Conservation (phyloP, 2,888 invertebrate species). For the Odontothrips loti region DNA sequence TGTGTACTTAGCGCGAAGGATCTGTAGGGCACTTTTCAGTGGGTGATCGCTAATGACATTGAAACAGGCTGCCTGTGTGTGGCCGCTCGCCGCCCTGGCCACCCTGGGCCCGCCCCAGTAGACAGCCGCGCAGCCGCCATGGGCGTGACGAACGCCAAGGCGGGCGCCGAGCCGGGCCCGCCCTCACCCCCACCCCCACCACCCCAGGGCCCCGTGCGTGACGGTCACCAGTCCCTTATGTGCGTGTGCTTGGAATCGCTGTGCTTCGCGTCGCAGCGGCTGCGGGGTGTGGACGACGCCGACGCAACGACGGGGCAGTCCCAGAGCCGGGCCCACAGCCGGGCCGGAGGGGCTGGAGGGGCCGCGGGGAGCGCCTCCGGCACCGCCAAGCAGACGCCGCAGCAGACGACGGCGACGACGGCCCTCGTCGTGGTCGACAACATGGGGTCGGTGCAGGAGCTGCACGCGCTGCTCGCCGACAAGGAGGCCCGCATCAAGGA, state of each 20-base stretch:
- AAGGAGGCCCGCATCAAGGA: slow-evolving; percentile 73
- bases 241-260: slow-evolving; percentile 86
- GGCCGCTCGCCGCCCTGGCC: too few relatives aligned
- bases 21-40: too few relatives aligned
- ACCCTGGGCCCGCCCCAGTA: too few relatives aligned
- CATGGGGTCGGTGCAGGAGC: slow-evolving; percentile 43
- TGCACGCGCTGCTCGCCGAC: slow-evolving; percentile 48
- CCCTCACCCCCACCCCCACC: slow-evolving; percentile 45
- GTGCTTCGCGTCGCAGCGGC: slow-evolving; percentile 86
- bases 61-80: too few relatives aligned
- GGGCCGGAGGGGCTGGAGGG: slow-evolving; percentile 37
- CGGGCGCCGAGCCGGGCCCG: slow-evolving; percentile 42
- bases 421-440: slow-evolving; percentile 40
- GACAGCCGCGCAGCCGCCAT: too few relatives aligned
- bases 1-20: too few relatives aligned
- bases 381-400: slow-evolving; percentile 38
- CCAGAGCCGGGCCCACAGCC: slow-evolving; percentile 41
- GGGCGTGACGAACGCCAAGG: too few relatives aligned
- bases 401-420: slow-evolving; percentile 38
- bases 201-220: slow-evolving; percentile 27
- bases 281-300: slow-evolving; percentile 68
- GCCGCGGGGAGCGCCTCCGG: slow-evolving; percentile 36
- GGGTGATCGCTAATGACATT: too few relatives aligned
- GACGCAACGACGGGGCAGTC: slow-evolving; percentile 39
- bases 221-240: slow-evolving; percentile 57